phyloP scores from a whole-genome alignment of 2,888 invertebrate species.

The Stratiomys singularior region DNA sequence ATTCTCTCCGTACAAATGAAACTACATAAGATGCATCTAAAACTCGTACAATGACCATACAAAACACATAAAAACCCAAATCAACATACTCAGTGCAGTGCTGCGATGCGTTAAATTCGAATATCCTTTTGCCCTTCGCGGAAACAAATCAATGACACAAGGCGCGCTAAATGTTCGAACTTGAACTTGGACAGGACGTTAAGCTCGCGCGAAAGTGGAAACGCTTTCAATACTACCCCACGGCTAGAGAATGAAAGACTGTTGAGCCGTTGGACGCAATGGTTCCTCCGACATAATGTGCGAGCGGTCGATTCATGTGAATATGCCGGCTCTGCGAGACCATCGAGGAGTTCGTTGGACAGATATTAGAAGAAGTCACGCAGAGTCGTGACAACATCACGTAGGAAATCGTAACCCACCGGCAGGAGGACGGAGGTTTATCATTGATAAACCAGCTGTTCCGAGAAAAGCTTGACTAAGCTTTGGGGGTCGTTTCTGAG shows the following conservation, averaged over 20 bases:
- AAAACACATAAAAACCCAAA: background rate
- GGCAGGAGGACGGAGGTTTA: background rate
- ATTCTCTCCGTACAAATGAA: no score
- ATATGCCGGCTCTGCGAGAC: background rate
- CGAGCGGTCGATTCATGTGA: background rate
- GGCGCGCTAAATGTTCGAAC: background rate
- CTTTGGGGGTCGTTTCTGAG: background rate
- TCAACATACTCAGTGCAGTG: background rate
- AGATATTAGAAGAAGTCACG: constrained; percentile 1
- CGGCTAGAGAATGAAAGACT: constrained; percentile 5
- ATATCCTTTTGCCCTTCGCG: constrained; percentile 12
- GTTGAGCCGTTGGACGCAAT: background rate
- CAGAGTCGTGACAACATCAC: background rate
- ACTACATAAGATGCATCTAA: no score
- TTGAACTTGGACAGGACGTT: constrained; percentile 13
- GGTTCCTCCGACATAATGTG: background rate
- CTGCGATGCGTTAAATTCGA: background rate
- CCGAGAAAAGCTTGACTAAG: background rate
- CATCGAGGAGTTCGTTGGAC: background rate
- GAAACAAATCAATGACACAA: constrained; percentile 18
- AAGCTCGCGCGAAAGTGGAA: background rate
- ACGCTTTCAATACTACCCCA: background rate
- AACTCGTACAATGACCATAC: background rate
- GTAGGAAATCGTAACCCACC: background rate
- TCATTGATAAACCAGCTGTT: background rate